Base-by-base conservation (phyloP, 2,797 vertebrate genomes). In the Tangara arthus region DNA sequence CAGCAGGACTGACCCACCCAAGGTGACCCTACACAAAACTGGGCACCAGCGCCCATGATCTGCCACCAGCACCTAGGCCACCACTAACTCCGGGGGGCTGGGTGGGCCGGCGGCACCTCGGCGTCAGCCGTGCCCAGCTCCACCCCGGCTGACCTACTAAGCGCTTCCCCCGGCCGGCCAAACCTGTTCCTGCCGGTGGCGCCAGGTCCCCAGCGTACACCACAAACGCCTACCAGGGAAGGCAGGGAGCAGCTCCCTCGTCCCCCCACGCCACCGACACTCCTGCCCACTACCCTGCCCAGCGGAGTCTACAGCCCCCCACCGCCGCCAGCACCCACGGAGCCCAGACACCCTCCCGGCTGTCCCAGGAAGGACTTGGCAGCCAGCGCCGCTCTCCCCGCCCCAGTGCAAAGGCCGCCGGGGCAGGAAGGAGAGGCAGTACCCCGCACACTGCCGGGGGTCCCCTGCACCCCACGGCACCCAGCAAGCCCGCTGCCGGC, bases 351-450 rank as follows among this genome's bases (percentile, higher is more conserved):
- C 76, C 24, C 35, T 82, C 26, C 47, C 1, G 0, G 57, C 35
- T 72, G 56, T 79, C 89, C 93, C 52, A 2, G 75, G 55, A 91
- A 76, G 75, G 56, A 82, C 93, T 89, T 95, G 90, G 94, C 87
- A 95, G 66, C 42, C 15, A 0, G 52, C 1, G 52, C 56, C 2
- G 4, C 59, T 85, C 91, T 96, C 95, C 90, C 95, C 95, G 92
- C 95, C 96, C 97, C 95, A 96, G 93, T 78, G 75, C 97, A 97
- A 98, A 97, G 97, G 96, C 93, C 94, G 2, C 30, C 0, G 1
- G 60, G 39, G 44, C 60, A 87, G 79, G 56, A 85, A 92, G 37
- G 26, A 61, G 42, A 82, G 13, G 41, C 2, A 1, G 52, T 49
- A 49, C 7, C 63, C 63, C 1, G 0, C 28, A 32, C 30, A 21